Conservation (phyloP, 2,888 invertebrate species). For the Zhuqinia jingwanae region DNA sequence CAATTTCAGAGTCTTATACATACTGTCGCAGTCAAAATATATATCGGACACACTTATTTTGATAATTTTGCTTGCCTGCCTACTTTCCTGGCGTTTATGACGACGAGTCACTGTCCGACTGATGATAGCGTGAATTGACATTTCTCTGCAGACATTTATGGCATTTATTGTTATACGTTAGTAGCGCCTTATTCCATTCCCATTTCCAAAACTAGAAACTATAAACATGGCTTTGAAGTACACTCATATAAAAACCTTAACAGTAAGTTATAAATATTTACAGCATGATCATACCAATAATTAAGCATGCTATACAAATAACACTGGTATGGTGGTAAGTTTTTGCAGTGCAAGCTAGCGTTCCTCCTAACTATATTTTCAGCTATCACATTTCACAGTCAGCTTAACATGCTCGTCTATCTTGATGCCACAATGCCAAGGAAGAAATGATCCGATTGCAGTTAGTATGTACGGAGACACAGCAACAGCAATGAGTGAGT, state of each 20-base stretch:
- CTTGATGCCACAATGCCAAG: background rate
- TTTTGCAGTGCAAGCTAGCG: background rate
- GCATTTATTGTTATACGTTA: too few relatives aligned
- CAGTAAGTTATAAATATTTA: background rate
- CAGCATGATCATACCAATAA: background rate
- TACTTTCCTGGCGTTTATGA: too few relatives aligned
- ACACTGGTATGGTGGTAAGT: background rate
- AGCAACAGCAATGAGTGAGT: background rate
- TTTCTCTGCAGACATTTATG: too few relatives aligned
- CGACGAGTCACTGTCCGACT: too few relatives aligned
- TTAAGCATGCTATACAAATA: background rate
- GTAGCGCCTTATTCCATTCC: too few relatives aligned
- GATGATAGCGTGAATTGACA: too few relatives aligned
- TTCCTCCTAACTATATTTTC: background rate
- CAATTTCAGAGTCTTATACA: too few relatives aligned
- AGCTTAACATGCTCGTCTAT: slow-evolving; percentile 18
- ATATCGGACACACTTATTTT: too few relatives aligned
- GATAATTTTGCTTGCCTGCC: too few relatives aligned
- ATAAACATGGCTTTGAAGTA: too few relatives aligned
- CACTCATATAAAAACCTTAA: background rate
- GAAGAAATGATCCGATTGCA: slow-evolving; percentile 1
- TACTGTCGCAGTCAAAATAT: too few relatives aligned
- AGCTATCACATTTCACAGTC: slow-evolving; percentile 33
- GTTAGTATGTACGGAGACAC: background rate
- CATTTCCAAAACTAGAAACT: too few relatives aligned